Conservation (phyloP, 1,140 invertebrate genomes). For the Drosophila pallidifrons region DNA sequence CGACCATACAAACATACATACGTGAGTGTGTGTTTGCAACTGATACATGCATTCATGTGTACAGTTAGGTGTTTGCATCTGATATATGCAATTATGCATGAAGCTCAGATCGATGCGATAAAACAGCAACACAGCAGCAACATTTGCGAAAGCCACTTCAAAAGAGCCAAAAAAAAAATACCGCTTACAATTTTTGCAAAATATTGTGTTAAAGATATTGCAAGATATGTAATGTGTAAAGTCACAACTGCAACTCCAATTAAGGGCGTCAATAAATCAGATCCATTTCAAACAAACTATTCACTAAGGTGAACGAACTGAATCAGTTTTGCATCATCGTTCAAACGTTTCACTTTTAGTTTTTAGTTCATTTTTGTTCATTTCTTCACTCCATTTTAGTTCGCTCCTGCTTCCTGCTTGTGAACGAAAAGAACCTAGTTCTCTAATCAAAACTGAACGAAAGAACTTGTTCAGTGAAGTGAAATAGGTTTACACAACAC, state of each 20-base stretch:
- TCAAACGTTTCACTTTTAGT: too few relatives aligned
- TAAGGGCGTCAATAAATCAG: neutral
- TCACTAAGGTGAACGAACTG: too few relatives aligned
- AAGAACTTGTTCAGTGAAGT: too few relatives aligned
- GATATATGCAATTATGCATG: constrained; percentile 81
- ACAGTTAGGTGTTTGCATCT: constrained; percentile 76
- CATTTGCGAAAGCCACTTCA: constrained; percentile 18
- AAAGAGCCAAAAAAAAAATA: constrained; percentile 28
- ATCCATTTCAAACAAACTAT: neutral
- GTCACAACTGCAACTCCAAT: constrained; percentile 3
- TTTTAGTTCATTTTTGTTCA: too few relatives aligned
- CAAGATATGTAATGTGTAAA: constrained; percentile 57
- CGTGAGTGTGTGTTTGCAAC: constrained; percentile 61
- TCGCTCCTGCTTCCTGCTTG: too few relatives aligned
- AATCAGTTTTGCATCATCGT: too few relatives aligned
- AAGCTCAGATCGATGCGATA: constrained; percentile 57
- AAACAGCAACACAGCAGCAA: constrained; percentile 36
- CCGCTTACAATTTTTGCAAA: constrained; percentile 1
- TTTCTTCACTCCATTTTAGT: too few relatives aligned
- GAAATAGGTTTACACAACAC: too few relatives aligned
- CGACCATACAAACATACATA: constrained; percentile 56
- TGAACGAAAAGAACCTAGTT: too few relatives aligned
- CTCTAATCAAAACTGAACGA: too few relatives aligned
- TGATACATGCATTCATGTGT: constrained; percentile 66
- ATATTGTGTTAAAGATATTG: constrained; percentile 57